These are phyloP conservation scores for Diadumene lineata DNA, from an alignment of 92 coral and sea anemone genomes.

Conservation along the genomic window DNA sequence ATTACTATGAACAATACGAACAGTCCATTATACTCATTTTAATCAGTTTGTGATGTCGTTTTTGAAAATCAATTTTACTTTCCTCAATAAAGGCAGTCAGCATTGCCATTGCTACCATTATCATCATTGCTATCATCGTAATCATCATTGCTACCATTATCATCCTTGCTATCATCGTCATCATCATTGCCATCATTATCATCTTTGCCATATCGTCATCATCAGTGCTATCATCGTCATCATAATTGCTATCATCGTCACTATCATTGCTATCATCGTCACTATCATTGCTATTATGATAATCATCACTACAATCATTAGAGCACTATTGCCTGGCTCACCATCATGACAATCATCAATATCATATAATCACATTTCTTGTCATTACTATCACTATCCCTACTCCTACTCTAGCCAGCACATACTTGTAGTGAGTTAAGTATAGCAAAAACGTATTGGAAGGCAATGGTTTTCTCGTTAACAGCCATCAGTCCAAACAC, in stretches of 20 bases:
- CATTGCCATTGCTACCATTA: not conserved
- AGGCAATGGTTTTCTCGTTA: slow-evolving; percentile 72
- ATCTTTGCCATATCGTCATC: not conserved
- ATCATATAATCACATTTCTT: not conserved
- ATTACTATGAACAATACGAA: not conserved
- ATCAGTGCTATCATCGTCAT: not conserved
- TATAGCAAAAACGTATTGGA: slow-evolving; percentile 90
- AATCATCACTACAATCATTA: too few relatives aligned
- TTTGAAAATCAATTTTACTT: too few relatives aligned
- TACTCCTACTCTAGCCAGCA: too few relatives aligned
- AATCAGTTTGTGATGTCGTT: too few relatives aligned
- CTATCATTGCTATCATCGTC: not conserved
- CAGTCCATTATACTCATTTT: too few relatives aligned
- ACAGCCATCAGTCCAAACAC: slow-evolving; percentile 91
- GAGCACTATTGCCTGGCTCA: too few relatives aligned
- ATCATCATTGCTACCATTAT: not conserved
- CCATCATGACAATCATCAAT: not conserved
- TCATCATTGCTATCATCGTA: not conserved
- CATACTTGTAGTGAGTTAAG: slow-evolving; percentile 97
- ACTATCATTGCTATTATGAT: not conserved
- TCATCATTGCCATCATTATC: not conserved
- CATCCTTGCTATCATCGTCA: not conserved
- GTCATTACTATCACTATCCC: not conserved
- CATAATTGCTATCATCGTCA: not conserved
- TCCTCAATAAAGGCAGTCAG: too few relatives aligned